Evolutionary conservation across 1,140 invertebrate genomes (phyloP), one percentile per base, ranked within the genome.

Genomic region (Harlomillsia oculata): DNA sequence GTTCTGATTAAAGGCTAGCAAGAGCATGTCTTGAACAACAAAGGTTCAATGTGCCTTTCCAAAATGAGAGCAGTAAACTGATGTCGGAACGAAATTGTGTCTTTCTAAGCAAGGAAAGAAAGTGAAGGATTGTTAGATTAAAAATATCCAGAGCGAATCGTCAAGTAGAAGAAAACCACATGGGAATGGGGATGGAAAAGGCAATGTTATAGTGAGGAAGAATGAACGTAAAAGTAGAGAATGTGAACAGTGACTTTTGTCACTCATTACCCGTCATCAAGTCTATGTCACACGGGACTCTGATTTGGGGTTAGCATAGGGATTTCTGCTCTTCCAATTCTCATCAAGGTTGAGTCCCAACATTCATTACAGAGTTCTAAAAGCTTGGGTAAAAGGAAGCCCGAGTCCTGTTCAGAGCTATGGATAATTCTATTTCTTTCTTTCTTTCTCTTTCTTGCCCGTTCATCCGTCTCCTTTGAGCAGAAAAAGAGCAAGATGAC

Each of bases 201-300:
- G n/a, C n/a, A n/a, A n/a, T n/a, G n/a, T n/a, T n/a, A n/a, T n/a
- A n/a, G n/a, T n/a, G n/a, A n/a, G n/a, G n/a, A n/a, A n/a, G n/a
- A n/a, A n/a, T n/a, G n/a, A n/a, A n/a, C n/a, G n/a, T n/a, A n/a
- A n/a, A n/a, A n/a, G n/a, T n/a, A n/a, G n/a, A n/a, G n/a, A n/a
- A n/a, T n/a, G n/a, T n/a, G n/a, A n/a, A n/a, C n/a, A n/a, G n/a
- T 37, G 48, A 50, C 32, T 53, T 41, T 51, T 58, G 56, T 58
- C 56, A 52, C 56, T 52, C 50, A 58, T 58, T 58, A 58, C 40
- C 30, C 48, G 53, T 58, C 56, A 58, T 58, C 56, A 58, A 58
- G 32, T 58, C 44, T 21, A n/a, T n/a, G 40, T 34, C 51, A 52
- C 43, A 58, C 43, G 39, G 29, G 45, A 46, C 43, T 58, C 49